Conservation (phyloP, 2,797 vertebrate species). For the Cryptoblepharus egeriae region DNA sequence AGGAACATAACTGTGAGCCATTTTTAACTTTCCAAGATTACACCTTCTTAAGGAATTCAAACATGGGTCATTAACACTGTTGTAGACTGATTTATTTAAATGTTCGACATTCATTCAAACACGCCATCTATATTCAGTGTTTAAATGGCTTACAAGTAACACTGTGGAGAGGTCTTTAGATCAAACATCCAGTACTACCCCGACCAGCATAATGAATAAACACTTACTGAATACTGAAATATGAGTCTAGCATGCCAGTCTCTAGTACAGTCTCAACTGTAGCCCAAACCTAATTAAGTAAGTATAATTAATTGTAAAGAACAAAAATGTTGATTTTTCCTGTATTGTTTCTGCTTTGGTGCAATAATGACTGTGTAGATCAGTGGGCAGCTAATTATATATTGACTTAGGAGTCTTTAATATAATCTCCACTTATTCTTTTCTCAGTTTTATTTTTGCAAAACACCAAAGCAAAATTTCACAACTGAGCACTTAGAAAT, state of each 20-base stretch:
- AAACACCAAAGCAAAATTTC: constrained; percentile 74
- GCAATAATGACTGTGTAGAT: constrained; percentile 69
- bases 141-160: neutral
- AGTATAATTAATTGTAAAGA: constrained; percentile 57
- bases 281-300: constrained; percentile 30
- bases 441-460: constrained; percentile 78
- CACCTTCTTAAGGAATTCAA: neutral
- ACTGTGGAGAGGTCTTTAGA: constrained; percentile 9
- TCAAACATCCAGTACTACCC: neutral
- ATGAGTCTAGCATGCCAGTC: constrained; percentile 24
- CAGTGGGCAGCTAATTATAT: constrained; percentile 77
- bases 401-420: constrained; percentile 71
- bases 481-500: constrained; percentile 77
- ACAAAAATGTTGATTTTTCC: constrained; percentile 56
- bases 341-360: constrained; percentile 54
- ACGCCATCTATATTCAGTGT: neutral
- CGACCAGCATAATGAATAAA: constrained; percentile 25
- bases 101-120: neutral
- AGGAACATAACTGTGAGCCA: neutral
- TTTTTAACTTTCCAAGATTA: constrained; percentile 9
- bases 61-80: neutral
- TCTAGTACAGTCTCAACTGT: neutral
- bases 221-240: constrained; percentile 35
- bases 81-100: neutral
- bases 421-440: constrained; percentile 75